A percentile compares a stretch with the other conserved stretches of the same genome.
These are phyloP conservation scores for Oriolus oriolus DNA, from an alignment of 2,113 vertebrate genomes.

Conservation along the genomic window DNA sequence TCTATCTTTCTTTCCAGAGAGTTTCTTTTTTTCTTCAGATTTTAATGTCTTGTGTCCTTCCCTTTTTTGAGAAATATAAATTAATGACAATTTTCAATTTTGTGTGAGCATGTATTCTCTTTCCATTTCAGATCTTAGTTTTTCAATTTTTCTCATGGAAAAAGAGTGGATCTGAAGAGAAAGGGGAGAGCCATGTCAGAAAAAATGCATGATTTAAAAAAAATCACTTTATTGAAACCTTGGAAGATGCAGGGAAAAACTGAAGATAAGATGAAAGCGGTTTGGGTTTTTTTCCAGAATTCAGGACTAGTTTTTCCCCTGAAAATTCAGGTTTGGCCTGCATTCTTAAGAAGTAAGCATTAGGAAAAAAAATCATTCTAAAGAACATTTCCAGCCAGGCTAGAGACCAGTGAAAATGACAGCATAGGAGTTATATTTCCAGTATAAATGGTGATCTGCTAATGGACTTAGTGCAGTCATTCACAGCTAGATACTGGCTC, in stretches of 20 bases:
- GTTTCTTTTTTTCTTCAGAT: not conserved
- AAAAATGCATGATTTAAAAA: not conserved
- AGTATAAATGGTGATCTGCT: not conserved
- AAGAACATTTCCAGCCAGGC: not conserved
- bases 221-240: not conserved
- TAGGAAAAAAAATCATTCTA: not conserved
- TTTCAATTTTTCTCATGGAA: not conserved
- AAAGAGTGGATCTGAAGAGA: not conserved
- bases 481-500: not conserved
- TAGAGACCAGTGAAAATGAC: not conserved
- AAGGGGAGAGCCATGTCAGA: not conserved
- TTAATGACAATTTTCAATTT: not conserved
- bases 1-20: not conserved
- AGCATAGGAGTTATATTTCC: not conserved
- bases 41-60: not conserved
- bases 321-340: not conserved
- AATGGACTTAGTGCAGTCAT: not conserved
- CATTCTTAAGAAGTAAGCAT: not conserved
- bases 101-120: not conserved
- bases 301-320: not conserved
- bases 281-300: not conserved
- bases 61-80: not conserved
- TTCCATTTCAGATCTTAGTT: not conserved
- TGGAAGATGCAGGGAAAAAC: not conserved
- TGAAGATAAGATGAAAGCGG: not conserved